phyloP scores from a whole-genome alignment of 2,797 vertebrate species.

The Loris lydekkerianus region DNA sequence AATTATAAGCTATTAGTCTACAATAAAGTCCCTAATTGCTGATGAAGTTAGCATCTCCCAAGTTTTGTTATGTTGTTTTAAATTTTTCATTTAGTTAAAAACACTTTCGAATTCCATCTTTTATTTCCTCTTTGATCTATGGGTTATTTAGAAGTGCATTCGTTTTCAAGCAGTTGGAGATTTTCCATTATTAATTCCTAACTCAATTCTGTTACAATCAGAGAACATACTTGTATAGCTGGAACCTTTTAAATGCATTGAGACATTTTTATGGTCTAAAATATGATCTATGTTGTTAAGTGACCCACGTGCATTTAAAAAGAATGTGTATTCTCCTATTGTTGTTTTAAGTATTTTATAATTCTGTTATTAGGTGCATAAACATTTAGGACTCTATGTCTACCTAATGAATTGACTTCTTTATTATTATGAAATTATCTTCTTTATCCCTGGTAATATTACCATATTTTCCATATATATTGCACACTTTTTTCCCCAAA shows the following conservation, averaged over 20 bases:
- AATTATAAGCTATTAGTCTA: not conserved
- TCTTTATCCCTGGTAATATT: not conserved
- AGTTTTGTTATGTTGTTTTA: not conserved
- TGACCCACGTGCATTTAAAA: not conserved
- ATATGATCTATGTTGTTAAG: not conserved
- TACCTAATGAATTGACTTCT: not conserved
- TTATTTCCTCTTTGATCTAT: constrained; percentile 56
- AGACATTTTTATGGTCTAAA: not conserved
- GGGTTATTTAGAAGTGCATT: constrained; percentile 13
- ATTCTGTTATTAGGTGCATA: not conserved
- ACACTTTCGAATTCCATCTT: constrained; percentile 1
- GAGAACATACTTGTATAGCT: not conserved
- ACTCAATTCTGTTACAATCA: not conserved
- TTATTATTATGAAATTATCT: not conserved
- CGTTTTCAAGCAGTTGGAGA: constrained; percentile 23
- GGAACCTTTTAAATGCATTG: not conserved
- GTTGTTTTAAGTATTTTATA: not conserved
- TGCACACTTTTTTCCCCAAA: no score
- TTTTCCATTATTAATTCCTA: constrained; percentile 62
- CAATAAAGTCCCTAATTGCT: not conserved
- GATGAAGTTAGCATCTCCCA: not conserved
- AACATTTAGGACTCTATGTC: not conserved
- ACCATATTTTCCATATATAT: no score
- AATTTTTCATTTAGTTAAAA: constrained; percentile 25
- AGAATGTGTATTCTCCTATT: not conserved